A percentile compares a stretch with the other conserved stretches of the same genome.
These are phyloP conservation scores for Stomatorhinus walkeri DNA, from an alignment of 2,797 vertebrate genomes.

Conservation along the genomic window DNA sequence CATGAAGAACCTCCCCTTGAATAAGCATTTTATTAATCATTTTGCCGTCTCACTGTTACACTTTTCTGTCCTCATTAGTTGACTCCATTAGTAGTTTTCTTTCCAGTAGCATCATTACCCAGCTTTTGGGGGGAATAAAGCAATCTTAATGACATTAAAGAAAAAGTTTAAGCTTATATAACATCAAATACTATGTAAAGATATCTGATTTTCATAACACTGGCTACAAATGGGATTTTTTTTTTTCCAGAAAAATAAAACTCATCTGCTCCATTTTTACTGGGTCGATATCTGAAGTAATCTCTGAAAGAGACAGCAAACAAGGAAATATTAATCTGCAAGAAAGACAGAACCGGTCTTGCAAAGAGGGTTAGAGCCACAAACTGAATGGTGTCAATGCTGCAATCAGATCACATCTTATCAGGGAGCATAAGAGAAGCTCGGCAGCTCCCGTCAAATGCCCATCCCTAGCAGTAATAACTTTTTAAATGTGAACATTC, in stretches of 20 bases:
- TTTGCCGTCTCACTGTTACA: slow-evolving; percentile 9
- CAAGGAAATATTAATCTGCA: background rate
- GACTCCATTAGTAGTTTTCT: background rate
- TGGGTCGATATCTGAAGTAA: background rate
- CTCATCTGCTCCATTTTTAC: background rate
- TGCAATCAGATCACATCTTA: background rate
- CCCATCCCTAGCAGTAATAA: background rate
- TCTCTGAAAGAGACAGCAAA: background rate
- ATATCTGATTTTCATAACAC: background rate
- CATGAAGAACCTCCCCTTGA: slow-evolving; percentile 6
- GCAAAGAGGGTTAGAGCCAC: background rate
- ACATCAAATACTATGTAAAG: background rate
- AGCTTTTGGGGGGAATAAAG: background rate
- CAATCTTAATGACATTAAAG: background rate
- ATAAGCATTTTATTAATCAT: slow-evolving; percentile 10
- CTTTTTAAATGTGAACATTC: background rate
- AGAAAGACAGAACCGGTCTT: background rate
- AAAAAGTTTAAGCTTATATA: background rate
- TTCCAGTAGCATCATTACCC: background rate
- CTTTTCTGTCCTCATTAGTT: background rate
- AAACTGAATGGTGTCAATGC: background rate
- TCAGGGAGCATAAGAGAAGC: background rate
- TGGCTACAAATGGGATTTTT: background rate
- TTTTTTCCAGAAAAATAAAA: background rate
- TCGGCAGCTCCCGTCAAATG: background rate